Conservation (phyloP, 2,113 vertebrate genomes). For the Notarius quadriscutis region DNA sequence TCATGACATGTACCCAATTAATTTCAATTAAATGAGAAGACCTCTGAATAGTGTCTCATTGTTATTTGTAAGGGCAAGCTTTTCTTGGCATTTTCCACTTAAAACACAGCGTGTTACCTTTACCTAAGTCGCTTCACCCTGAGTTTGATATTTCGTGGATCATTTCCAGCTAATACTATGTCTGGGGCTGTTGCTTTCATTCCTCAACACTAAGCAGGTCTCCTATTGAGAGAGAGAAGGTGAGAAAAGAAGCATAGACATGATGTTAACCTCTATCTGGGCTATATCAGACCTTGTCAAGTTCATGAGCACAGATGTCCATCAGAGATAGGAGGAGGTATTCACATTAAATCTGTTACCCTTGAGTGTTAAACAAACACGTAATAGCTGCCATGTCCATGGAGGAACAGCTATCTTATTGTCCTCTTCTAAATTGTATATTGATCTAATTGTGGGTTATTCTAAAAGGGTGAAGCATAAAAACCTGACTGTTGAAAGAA, state of each 20-base stretch:
- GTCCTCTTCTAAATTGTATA: background rate
- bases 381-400: background rate
- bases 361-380: background rate
- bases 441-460: background rate
- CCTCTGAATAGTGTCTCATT: background rate
- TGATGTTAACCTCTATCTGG: constrained; percentile 4
- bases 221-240: background rate
- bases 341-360: constrained; percentile 5
- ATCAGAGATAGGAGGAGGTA: background rate
- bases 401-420: background rate
- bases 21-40: background rate
- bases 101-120: constrained; percentile 15
- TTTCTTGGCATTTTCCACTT: constrained; percentile 2
- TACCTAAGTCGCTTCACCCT: constrained; percentile 10
- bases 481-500: background rate
- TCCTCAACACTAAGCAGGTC: background rate
- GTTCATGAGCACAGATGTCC: constrained; percentile 13
- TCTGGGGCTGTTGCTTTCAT: background rate
- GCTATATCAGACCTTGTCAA: constrained; percentile 13
- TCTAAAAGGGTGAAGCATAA: background rate
- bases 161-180: constrained; percentile 2
- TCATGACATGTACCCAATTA: background rate
- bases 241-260: constrained; percentile 5
- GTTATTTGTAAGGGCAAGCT: background rate
- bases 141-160: background rate